Conservation (phyloP, 1,140 invertebrate genomes). For the Cyphomyrmex costatus region DNA sequence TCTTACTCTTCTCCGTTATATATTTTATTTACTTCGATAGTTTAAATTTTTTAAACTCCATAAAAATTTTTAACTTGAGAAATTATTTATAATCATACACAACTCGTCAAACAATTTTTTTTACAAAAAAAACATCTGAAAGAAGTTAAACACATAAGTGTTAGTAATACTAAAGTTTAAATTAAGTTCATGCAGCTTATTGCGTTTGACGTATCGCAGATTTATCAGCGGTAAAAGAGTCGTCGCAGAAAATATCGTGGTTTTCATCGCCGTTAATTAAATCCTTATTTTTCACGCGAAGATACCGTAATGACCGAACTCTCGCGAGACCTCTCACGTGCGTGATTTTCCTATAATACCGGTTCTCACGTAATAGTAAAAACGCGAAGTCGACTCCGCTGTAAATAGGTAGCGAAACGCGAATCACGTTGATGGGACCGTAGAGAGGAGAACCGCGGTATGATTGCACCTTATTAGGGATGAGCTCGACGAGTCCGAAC, state of each 20-base stretch:
- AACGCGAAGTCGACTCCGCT: background rate
- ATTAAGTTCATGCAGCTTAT: conserved; percentile 3
- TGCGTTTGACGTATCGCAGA: background rate
- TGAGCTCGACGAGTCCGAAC: conserved; percentile 60
- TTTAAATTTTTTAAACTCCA: background rate
- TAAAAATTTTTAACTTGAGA: background rate
- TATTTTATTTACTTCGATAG: background rate
- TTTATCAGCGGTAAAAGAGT: background rate
- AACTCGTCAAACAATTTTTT: background rate
- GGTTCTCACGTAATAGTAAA: background rate
- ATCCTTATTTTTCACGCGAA: background rate
- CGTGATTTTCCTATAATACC: conserved; percentile 24
- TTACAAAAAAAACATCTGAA: background rate
- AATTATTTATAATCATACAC: background rate
- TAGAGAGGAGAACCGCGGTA: conserved; percentile 66
- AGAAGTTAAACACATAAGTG: background rate
- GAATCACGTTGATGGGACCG: conserved; percentile 43
- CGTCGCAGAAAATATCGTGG: background rate
- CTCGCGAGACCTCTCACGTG: background rate
- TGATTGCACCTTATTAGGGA: conserved; percentile 80
- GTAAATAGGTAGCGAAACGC: conserved; percentile 38
- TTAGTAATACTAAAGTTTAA: background rate
- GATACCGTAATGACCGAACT: conserved; percentile 32
- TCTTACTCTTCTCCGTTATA: background rate
- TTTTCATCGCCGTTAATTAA: conserved; percentile 4